These are phyloP conservation scores for Hapalemur alaotrensis DNA, from an alignment of 2,797 vertebrate species.

Conservation along the genomic window DNA sequence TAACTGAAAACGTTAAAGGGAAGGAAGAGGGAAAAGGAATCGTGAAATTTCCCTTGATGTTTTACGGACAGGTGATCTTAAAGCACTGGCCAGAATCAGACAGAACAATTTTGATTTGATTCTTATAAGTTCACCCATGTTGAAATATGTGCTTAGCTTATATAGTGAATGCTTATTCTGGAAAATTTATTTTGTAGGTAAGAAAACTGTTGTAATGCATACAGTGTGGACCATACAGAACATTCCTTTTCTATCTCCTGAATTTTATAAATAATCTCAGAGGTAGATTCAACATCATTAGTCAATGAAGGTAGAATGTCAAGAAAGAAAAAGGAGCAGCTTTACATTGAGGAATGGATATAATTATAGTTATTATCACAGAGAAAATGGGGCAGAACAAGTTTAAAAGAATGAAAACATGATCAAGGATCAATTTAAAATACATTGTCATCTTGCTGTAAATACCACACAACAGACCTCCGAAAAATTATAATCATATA, in stretches of 20 bases:
- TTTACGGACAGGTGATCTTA: background rate
- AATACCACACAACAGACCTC: conserved; percentile 38
- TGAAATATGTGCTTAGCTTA: background rate
- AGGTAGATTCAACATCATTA: background rate
- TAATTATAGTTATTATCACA: conserved; percentile 69
- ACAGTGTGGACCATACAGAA: background rate
- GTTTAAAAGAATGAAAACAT: conserved; percentile 62
- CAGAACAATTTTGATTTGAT: background rate
- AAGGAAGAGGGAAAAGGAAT: background rate
- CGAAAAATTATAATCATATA: background rate
- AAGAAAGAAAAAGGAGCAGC: conserved; percentile 32
- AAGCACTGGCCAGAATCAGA: background rate
- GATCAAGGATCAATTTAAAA: conserved; percentile 56
- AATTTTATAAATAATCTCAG: conserved; percentile 47
- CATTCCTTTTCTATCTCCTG: background rate
- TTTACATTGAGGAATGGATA: conserved; percentile 58
- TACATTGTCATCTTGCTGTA: conserved; percentile 27
- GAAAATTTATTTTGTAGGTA: background rate
- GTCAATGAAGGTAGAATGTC: background rate
- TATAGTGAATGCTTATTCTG: background rate
- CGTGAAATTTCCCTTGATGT: background rate
- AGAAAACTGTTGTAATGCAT: background rate
- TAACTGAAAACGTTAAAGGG: background rate
- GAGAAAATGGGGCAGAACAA: conserved; percentile 66
- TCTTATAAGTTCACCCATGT: background rate